Base-by-base conservation (phyloP, 2,888 invertebrate species). In the Trichacis sp. region DNA sequence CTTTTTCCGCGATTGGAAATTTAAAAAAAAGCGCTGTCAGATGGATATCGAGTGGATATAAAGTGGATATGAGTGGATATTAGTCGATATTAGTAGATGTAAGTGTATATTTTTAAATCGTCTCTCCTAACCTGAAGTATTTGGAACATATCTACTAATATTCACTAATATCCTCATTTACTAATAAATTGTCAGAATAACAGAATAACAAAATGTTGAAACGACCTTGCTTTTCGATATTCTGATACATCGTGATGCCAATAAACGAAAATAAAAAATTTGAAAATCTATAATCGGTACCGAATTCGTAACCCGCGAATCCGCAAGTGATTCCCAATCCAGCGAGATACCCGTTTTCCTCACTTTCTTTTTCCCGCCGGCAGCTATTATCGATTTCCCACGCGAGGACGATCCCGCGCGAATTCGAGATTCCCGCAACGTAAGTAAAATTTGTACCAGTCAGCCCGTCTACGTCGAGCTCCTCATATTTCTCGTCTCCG, bases 391-490 rank as follows among this genome's bases (percentile, higher is more conserved):
- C 55, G 64, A 64, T 64, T 64, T 60, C 64, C 55, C 56, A 64
- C 60, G 56, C 64, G 56, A 59, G 60, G 60, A 43, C 53, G 64
- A 64, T 64, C 59, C 47, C 59, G 42, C 53, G 58, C 59, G 57
- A 33, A 56, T 67, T 53, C 49, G 69, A 65, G 61, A 73, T 72
- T 72, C 69, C 66, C 49, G 65, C 50, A 48, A 62, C 67, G 69
- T 51, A 70, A 68, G 68, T 76, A 68, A 74, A 74, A 76, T 75
- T 75, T 71, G 73, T 73, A 74, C 65, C 49, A 70, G 73, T 75
- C 74, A 73, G 61, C 58, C 47, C 45, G 40, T 15, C 40, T 33
- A 19, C 15, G 54, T 55, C 9, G 46, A 46, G 11, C 53, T 15
- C 30, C 53, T 53, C 53, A 42, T 53, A 36, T 43, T 29, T 12